A percentile compares a stretch with the other conserved stretches of the same genome.
Evolutionary conservation across 2,888 invertebrate genomes (phyloP).

Genomic region (Peribatodes rhomboidaria): DNA sequence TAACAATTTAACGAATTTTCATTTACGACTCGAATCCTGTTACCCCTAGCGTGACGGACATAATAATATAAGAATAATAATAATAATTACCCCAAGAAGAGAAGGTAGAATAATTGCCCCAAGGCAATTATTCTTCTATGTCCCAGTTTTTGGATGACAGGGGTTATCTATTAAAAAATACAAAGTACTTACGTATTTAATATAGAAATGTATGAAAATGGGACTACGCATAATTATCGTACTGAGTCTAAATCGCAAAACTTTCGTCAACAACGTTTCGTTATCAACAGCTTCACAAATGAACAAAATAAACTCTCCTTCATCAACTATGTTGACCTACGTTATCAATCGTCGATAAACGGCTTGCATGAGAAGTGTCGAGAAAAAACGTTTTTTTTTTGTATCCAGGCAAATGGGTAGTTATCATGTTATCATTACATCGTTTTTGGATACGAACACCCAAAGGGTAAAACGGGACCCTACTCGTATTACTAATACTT

Average conservation of each 20-base stretch:
- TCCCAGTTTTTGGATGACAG: no score
- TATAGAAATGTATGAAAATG: no score
- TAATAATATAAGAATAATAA: no score
- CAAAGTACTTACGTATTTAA: neutral
- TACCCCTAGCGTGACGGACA: no score
- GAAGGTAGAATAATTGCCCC: no score
- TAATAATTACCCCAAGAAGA: no score
- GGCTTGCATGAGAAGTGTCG: neutral
- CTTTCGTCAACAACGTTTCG: neutral
- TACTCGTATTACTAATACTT: no score
- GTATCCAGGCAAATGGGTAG: neutral
- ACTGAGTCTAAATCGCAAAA: neutral
- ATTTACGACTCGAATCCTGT: neutral
- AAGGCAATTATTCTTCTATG: no score
- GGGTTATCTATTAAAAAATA: neutral
- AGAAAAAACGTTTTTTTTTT: constrained; percentile 1
- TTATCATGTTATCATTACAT: no score
- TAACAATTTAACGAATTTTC: neutral
- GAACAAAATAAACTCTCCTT: constrained; percentile 16
- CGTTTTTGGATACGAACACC: no score
- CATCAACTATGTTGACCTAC: constrained; percentile 34
- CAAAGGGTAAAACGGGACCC: no score
- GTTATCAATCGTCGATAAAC: constrained; percentile 32
- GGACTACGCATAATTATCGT: no score
- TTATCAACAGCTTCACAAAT: neutral